phyloP scores from a whole-genome alignment of 2,113 vertebrate species.

The Xiphophorus hellerii region DNA sequence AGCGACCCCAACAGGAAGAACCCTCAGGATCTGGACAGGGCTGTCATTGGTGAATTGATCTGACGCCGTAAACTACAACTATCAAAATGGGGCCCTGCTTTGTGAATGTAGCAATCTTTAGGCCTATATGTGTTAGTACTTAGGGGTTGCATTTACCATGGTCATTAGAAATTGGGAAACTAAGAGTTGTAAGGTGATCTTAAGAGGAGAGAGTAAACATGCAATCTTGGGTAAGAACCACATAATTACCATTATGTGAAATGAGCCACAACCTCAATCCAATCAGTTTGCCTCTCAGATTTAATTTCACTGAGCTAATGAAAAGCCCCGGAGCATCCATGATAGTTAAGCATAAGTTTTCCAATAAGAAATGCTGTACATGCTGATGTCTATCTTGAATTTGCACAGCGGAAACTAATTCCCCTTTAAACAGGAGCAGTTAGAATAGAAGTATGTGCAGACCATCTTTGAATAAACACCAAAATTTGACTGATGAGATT shows the following conservation, averaged over 20 bases:
- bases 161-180: not conserved
- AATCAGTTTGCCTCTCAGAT: not conserved
- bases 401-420: conserved; percentile 1
- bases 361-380: not conserved
- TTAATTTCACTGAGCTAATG: not conserved
- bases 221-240: not conserved
- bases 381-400: not conserved
- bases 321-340: not conserved
- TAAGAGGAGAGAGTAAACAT: not conserved
- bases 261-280: not conserved
- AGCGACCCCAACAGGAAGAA: conserved; percentile 63
- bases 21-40: conserved; percentile 72
- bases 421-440: not conserved
- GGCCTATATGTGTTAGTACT: no score
- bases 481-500: not conserved
- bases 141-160: not conserved
- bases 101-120: not conserved
- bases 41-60: conserved; percentile 54
- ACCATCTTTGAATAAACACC: not conserved
- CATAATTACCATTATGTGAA: not conserved
- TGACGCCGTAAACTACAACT: no score
- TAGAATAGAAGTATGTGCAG: not conserved
- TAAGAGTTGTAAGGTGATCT: not conserved
- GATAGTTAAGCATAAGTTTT: not conserved
- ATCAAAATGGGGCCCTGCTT: no score